phyloP scores from a whole-genome alignment of 2,888 invertebrate genomes.

The Drosophila siamana region DNA sequence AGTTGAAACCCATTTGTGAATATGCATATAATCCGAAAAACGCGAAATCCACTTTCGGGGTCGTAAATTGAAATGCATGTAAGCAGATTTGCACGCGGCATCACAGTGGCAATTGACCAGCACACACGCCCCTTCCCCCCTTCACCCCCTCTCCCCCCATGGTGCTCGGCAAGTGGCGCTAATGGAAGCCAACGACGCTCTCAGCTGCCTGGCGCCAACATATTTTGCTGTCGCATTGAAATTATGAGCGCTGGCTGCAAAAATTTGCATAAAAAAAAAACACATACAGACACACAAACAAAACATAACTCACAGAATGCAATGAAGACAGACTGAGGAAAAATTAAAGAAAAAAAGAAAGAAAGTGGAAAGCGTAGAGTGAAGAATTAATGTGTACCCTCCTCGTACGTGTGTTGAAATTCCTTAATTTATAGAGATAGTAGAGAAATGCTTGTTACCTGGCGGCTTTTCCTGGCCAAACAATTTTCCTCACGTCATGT shows the following conservation, averaged over 20 bases:
- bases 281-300: constrained; percentile 21
- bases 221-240: constrained; percentile 75
- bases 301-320: constrained; percentile 40
- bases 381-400: constrained; percentile 61
- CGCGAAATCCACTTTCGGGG: constrained; percentile 61
- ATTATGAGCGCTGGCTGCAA: constrained; percentile 69
- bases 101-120: constrained; percentile 53
- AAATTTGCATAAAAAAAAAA: constrained; percentile 73
- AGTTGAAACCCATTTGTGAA: constrained; percentile 39
- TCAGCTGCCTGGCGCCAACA: constrained; percentile 68
- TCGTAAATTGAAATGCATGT: constrained; percentile 61
- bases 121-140: not conserved
- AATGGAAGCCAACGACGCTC: constrained; percentile 56
- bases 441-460: constrained; percentile 49
- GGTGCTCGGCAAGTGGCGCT: constrained; percentile 35
- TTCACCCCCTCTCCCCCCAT: not conserved
- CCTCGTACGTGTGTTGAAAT: constrained; percentile 49
- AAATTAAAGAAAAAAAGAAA: constrained; percentile 41
- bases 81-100: constrained; percentile 53
- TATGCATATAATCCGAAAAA: constrained; percentile 33
- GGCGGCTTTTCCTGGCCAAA: constrained; percentile 40
- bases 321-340: constrained; percentile 10
- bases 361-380: constrained; percentile 53
- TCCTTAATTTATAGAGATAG: constrained; percentile 55
- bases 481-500: constrained; percentile 69